Base-by-base conservation (phyloP, 2,797 vertebrate genomes). In the Acrocephalus scirpaceus region DNA sequence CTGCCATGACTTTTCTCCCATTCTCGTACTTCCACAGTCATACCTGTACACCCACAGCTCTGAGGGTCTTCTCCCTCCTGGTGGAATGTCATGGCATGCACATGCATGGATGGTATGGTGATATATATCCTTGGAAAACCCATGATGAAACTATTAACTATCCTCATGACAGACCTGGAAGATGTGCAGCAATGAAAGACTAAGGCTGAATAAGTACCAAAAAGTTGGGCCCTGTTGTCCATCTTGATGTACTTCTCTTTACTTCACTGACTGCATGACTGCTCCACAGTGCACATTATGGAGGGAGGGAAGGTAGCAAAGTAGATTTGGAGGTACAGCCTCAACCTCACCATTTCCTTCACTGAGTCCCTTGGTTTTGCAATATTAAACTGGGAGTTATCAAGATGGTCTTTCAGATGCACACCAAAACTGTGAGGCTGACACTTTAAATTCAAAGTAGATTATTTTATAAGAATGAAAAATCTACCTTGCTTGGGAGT, bases 291-390 rank as follows among this genome's bases (percentile, higher is more conserved):
- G 42, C 45, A 36, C 26, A 2, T 13, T 25, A 4, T 26, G n/a
- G 50, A 53, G 32, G 18, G 23, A 82, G 40, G 15, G 13, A 56
- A 47, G 26, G 60, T 7, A 50, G 32, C 42, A 72, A 58, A 48
- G 29, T 0, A 0, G 42, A 53, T 18, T 4, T 64, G 53, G 17
- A 48, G 15, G 5, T 29, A 16, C 17, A 83, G 32, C 50, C 32
- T 79, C 0, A 0, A 30, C 38, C n/a, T 80, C 50, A 64, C 11
- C 5, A 7, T 67, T 72, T 61, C 30, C 17, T 57, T 23, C 25
- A 27, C 23, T 2, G 23, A 38, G 2, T 74, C 4, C 0, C 32
- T 64, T 69, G 34, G 8, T 51, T 96, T 70, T 69, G 56, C 15
- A 50, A 0, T 4, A 9, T 47, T 90, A 34, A 75, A 66, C 16